These are phyloP conservation scores for Mellilla xanthometata DNA, from an alignment of 2,888 invertebrate species.

Conservation along the genomic window DNA sequence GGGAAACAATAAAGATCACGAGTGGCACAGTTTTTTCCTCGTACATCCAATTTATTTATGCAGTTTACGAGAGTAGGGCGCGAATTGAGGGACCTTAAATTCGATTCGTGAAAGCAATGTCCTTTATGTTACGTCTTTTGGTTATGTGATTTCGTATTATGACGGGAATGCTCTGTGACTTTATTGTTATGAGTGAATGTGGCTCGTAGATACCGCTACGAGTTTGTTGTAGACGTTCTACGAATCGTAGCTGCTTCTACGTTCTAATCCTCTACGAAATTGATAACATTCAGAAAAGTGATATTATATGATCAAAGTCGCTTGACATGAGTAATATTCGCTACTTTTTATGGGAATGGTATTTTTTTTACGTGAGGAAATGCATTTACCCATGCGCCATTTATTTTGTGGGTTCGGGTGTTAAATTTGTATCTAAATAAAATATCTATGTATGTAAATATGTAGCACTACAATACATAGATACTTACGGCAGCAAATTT, in stretches of 20 bases:
- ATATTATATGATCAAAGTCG: too few species aligned
- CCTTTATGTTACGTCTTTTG: conserved; percentile 10
- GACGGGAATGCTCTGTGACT: not conserved
- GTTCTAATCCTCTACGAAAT: too few species aligned
- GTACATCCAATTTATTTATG: conserved; percentile 50
- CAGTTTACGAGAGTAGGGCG: conserved; percentile 45
- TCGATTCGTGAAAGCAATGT: conserved; percentile 22
- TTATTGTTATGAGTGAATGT: not conserved
- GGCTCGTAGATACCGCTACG: conserved; percentile 6
- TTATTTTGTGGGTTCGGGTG: too few species aligned
- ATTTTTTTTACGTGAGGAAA: too few species aligned
- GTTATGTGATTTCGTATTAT: conserved; percentile 14
- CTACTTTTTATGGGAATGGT: too few species aligned
- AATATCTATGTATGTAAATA: too few species aligned
- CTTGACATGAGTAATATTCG: too few species aligned
- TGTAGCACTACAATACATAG: too few species aligned
- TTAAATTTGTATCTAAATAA: too few species aligned
- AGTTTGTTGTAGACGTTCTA: not conserved
- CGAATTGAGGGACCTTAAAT: conserved; percentile 35
- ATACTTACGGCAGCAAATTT: too few species aligned
- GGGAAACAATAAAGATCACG: conserved; percentile 50
- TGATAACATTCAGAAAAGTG: too few species aligned
- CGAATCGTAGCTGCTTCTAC: not conserved
- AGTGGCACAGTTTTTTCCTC: conserved; percentile 38
- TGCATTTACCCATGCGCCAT: too few species aligned